Evolutionary conservation across 1,140 invertebrate genomes (phyloP).

Genomic region (Philotrypesis tridentata): DNA sequence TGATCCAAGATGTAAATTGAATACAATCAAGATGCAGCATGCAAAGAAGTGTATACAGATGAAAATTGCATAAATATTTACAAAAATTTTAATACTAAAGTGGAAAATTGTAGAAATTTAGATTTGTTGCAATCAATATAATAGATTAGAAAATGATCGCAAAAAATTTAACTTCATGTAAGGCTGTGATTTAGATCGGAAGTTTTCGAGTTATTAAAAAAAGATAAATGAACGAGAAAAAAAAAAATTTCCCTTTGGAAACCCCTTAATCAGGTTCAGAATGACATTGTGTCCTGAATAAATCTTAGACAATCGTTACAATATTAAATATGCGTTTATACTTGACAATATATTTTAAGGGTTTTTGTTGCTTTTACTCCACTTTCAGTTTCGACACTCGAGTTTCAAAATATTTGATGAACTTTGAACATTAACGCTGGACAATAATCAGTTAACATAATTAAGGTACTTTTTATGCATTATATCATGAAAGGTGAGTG

Average conservation of each 20-base stretch:
- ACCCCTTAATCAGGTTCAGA: slow-evolving; percentile 67
- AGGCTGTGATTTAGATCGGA: neutral
- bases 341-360: slow-evolving; percentile 63
- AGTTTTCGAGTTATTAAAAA: neutral
- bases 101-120: neutral
- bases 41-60: slow-evolving; percentile 20
- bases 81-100: neutral
- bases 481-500: slow-evolving; percentile 27
- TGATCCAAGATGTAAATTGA: slow-evolving; percentile 25
- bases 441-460: slow-evolving; percentile 41
- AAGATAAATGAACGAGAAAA: neutral
- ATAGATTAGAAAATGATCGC: neutral
- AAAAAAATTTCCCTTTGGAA: slow-evolving; percentile 58
- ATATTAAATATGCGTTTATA: slow-evolving; percentile 67
- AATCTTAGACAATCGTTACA: slow-evolving; percentile 64
- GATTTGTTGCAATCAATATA: neutral
- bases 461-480: slow-evolving; percentile 37
- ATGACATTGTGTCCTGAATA: slow-evolving; percentile 64
- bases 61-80: slow-evolving; percentile 29
- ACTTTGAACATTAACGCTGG: slow-evolving; percentile 41
- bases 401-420: slow-evolving; percentile 55
- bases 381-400: slow-evolving; percentile 55
- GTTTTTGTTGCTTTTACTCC: slow-evolving; percentile 54
- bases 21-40: neutral
- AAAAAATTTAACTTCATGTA: neutral